Conservation (phyloP, 53 echinoderm and acorn worm genomes). For the Paracentrotus lividus region DNA sequence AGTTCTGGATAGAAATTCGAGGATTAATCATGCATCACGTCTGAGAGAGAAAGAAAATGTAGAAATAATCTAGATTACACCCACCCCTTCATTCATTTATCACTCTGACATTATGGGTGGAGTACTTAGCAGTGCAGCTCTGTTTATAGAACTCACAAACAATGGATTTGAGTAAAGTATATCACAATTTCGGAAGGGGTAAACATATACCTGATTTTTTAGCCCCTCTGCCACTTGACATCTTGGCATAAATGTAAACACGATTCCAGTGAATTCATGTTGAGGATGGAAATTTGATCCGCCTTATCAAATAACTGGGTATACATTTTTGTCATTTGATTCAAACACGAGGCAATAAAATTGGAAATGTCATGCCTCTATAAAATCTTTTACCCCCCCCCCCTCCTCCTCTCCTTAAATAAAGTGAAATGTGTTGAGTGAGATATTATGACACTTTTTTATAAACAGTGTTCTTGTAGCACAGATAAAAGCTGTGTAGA, state of each 20-base stretch:
- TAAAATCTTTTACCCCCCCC: neutral
- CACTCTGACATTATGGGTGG: slow-evolving; percentile 16
- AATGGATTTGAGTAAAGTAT: slow-evolving; percentile 61
- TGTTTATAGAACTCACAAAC: slow-evolving; percentile 58
- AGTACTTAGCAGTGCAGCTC: slow-evolving; percentile 50
- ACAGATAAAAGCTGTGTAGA: neutral
- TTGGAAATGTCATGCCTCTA: slow-evolving; percentile 6
- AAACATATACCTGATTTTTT: slow-evolving; percentile 46
- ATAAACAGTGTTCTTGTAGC: slow-evolving; percentile 40
- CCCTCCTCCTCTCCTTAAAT: slow-evolving; percentile 18
- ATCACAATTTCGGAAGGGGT: slow-evolving; percentile 54
- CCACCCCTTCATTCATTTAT: slow-evolving; percentile 27
- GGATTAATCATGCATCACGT: neutral
- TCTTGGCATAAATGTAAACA: slow-evolving; percentile 53
- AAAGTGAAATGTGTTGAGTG: slow-evolving; percentile 46
- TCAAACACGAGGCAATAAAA: slow-evolving; percentile 46
- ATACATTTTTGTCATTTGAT: slow-evolving; percentile 60
- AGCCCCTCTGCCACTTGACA: slow-evolving; percentile 31
- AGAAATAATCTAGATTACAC: slow-evolving; percentile 3
- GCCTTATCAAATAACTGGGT: slow-evolving; percentile 50
- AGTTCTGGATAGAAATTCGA: neutral
- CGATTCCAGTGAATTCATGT: slow-evolving; percentile 17
- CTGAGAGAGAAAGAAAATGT: neutral
- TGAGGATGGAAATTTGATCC: slow-evolving; percentile 53
- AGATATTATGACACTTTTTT: slow-evolving; percentile 45